phyloP scores from a whole-genome alignment of 1,140 invertebrate genomes.

The Kradibia gibbosae region DNA sequence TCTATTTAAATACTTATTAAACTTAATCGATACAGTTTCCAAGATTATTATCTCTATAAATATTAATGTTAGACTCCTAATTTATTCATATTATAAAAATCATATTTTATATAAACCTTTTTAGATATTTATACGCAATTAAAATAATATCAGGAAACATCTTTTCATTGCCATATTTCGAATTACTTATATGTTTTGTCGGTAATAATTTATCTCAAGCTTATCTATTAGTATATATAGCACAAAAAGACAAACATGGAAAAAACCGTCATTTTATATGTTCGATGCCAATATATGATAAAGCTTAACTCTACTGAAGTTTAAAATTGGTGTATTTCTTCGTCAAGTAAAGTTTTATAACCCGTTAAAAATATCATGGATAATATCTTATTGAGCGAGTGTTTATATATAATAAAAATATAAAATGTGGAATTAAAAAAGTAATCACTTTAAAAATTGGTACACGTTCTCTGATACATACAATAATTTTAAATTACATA shows the following conservation, averaged over 20 bases:
- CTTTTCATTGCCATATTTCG: background rate
- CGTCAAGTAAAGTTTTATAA: background rate
- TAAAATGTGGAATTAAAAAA: background rate
- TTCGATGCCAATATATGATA: slow-evolving; percentile 10
- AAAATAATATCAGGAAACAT: background rate
- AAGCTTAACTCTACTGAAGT: background rate
- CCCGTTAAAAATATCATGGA: background rate
- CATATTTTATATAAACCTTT: background rate
- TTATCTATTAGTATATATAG: background rate
- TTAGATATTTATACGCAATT: background rate
- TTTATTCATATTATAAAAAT: background rate
- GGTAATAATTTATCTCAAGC: slow-evolving; percentile 1
- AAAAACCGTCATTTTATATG: background rate
- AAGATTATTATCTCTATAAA: too few species aligned
- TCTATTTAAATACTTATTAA: too few species aligned
- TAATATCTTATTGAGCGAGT: background rate
- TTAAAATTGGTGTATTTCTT: background rate
- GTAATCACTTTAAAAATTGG: too few species aligned
- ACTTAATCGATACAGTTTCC: too few species aligned
- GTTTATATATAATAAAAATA: background rate
- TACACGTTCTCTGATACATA: too few species aligned
- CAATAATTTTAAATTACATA: too few species aligned
- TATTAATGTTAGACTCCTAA: too few species aligned
- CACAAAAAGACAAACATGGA: background rate
- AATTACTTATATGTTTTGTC: background rate